Evolutionary conservation across 2,113 vertebrate species (phyloP), one percentile per base, ranked within the genome.

Genomic region (Callorhinus ursinus): DNA sequence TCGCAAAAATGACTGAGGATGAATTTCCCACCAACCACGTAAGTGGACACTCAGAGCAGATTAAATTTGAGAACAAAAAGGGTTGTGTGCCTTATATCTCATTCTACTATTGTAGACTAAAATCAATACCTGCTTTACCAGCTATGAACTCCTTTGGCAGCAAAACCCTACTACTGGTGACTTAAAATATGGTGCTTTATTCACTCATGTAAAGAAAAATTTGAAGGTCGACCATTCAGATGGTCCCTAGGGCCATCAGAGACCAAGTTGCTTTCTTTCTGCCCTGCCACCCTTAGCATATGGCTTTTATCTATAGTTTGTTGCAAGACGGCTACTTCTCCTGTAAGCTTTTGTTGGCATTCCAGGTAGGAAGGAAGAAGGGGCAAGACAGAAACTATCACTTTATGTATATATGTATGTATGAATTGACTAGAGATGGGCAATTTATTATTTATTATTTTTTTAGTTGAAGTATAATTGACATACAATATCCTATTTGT

Each of bases 31-130:
- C 28, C 28, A 57, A 69, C n/a, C 53, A 86, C 39, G 19, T 65
- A 72, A 22, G 46, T 49, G 16, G 12, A 65, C 22, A 81, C 26
- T 94, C 14, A 65, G 16, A 93, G 22, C 13, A 71, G 69, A 82
- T 71, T 88, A 89, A 96, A 92, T 90, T 5, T 84, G 53, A 80
- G 77, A 85, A 79, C 46, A 46, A 71, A 85, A 79, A 57, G 15
- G 19, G 79, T 80, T 77, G 42, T 19, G 12, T 82, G 28, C 12
- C 24, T 63, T 53, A 55, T 85, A 82, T 71, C 46, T 93, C 22
- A 49, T 21, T 77, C 71, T 69, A 24, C 63, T 55, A 39, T 57
- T 59, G 53, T 39, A 22, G 19, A 77, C 53, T 63, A 96, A 76
- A 88, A 82, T 74, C 59, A 82, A 65, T 77, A 33, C 4, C 36